These are phyloP conservation scores for Dicycla oo DNA, from an alignment of 2,888 invertebrate species.

Conservation along the genomic window DNA sequence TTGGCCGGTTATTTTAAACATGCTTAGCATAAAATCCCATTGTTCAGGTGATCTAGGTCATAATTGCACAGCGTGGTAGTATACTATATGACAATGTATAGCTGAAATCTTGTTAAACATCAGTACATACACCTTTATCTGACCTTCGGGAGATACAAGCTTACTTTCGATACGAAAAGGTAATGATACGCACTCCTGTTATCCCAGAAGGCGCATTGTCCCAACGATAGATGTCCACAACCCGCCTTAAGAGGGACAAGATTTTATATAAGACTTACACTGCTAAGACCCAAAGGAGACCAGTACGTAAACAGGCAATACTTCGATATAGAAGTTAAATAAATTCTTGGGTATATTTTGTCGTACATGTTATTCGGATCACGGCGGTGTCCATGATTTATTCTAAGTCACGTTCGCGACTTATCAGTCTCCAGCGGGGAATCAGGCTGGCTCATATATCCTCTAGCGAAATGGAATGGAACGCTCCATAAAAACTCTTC, in stretches of 20 bases:
- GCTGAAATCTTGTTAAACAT: not conserved
- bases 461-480: conserved; percentile 62
- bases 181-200: conserved; percentile 11
- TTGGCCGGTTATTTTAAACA: too few relatives aligned
- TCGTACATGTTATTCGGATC: conserved; percentile 73
- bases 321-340: conserved; percentile 52
- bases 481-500: conserved; percentile 64
- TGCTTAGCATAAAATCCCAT: too few relatives aligned
- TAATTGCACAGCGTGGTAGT: not conserved
- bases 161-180: conserved; percentile 5
- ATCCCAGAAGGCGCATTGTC: conserved; percentile 22
- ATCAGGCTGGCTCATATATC: conserved; percentile 70
- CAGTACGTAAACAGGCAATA: conserved; percentile 51
- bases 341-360: conserved; percentile 60
- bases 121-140: not conserved
- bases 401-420: conserved; percentile 79
- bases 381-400: conserved; percentile 76
- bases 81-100: not conserved
- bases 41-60: too few relatives aligned
- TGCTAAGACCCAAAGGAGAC: conserved; percentile 42
- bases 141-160: not conserved
- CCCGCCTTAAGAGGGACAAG: conserved; percentile 11
- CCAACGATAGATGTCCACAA: conserved; percentile 11
- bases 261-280: conserved; percentile 28
- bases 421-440: conserved; percentile 78